Evolutionary conservation across 1,140 invertebrate genomes (phyloP).

Genomic region (Melanaphis sacchari): DNA sequence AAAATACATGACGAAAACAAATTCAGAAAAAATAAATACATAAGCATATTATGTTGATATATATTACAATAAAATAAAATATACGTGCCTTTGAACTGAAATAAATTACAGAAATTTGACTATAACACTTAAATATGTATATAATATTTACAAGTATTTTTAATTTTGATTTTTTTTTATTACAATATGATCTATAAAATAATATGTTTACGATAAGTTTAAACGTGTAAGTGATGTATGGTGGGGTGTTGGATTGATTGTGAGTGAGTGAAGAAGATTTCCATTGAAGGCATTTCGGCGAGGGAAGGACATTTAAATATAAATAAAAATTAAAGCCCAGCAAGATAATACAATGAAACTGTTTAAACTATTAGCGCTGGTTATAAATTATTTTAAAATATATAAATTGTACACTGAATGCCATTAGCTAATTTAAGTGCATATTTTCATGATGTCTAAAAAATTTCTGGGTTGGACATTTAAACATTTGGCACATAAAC

Average conservation of each 20-base stretch:
- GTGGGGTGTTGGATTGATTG: not conserved
- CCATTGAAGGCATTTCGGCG: not conserved
- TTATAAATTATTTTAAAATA: conserved; percentile 5
- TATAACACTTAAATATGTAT: too few species aligned
- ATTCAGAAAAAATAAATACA: not conserved
- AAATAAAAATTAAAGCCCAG: not conserved
- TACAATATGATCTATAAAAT: too few species aligned
- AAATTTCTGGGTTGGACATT: not conserved
- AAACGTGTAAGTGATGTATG: not conserved
- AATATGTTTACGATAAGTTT: not conserved
- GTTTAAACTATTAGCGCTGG: not conserved
- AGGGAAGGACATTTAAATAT: not conserved
- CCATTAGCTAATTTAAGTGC: conserved; percentile 4
- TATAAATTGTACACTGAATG: not conserved
- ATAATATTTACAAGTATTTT: too few species aligned
- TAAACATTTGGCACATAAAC: conserved; percentile 28
- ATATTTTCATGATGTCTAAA: not conserved
- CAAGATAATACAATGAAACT: not conserved
- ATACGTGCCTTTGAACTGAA: too few species aligned
- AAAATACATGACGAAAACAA: not conserved
- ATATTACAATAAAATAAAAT: too few species aligned
- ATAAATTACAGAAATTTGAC: too few species aligned
- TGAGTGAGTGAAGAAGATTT: not conserved
- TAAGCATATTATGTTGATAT: too few species aligned
- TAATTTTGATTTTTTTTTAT: too few species aligned